phyloP scores from a whole-genome alignment of 2,888 invertebrate genomes.

The Crepidodera aurea region DNA sequence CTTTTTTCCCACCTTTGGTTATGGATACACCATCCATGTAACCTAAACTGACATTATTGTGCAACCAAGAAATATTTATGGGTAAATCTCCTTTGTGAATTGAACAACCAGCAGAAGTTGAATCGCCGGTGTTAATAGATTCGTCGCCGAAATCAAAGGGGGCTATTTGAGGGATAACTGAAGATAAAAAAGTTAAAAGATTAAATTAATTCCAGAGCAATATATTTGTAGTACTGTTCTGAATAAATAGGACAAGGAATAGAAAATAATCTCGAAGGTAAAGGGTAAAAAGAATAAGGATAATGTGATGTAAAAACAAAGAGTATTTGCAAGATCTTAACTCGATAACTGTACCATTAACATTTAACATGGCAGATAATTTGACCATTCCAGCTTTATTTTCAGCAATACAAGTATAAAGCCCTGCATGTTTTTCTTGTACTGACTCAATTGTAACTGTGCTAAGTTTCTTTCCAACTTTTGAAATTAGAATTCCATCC shows the following conservation, averaged over 20 bases:
- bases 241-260: no score
- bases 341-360: no score
- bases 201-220: no score
- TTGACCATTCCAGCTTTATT: conserved; percentile 66
- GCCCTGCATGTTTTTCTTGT: conserved; percentile 75
- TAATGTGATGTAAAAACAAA: no score
- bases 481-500: conserved; percentile 45
- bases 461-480: conserved; percentile 63
- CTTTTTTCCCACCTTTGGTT: conserved; percentile 64
- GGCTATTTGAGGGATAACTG: conserved; percentile 65
- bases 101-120: conserved; percentile 73
- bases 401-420: conserved; percentile 77
- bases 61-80: conserved; percentile 76
- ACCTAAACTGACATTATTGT: conserved; percentile 69
- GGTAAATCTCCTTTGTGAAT: conserved; percentile 79
- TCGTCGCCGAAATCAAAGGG: conserved; percentile 64
- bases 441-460: conserved; percentile 73
- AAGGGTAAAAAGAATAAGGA: no score
- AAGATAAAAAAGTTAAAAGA: no score
- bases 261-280: no score
- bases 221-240: no score
- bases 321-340: no score
- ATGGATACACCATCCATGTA: conserved; percentile 55
- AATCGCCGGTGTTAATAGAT: conserved; percentile 74
- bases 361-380: conserved; percentile 63